phyloP scores from a whole-genome alignment of 1,140 invertebrate species.

The Sarcophaga peregrina region DNA sequence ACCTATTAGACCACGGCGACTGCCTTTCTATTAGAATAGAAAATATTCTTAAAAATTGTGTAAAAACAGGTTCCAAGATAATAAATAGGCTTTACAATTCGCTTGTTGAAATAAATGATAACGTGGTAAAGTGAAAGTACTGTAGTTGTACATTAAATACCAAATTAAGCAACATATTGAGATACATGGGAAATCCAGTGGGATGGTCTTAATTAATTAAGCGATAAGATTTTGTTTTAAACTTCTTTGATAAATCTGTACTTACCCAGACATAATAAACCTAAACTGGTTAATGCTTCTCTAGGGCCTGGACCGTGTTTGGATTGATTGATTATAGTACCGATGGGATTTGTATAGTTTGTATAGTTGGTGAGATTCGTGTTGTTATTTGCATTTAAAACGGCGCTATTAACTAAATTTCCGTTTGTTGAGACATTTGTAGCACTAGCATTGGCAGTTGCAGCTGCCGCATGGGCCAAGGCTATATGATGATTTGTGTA shows the following conservation, averaged over 20 bases:
- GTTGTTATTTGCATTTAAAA: conserved; percentile 39
- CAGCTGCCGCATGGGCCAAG: background rate
- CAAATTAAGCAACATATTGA: too few species aligned
- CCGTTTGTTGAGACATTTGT: conserved; percentile 48
- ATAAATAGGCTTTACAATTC: too few species aligned
- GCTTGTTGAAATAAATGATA: too few species aligned
- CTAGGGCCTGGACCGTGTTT: conserved; percentile 62
- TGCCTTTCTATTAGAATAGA: too few species aligned
- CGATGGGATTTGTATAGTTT: conserved; percentile 55
- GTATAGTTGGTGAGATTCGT: conserved; percentile 52
- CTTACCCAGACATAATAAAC: conserved; percentile 78
- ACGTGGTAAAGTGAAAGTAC: too few species aligned
- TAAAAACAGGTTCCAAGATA: too few species aligned
- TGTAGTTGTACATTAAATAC: too few species aligned
- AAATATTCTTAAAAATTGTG: too few species aligned
- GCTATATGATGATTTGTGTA: conserved; percentile 62
- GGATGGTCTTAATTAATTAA: too few species aligned
- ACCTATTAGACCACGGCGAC: too few species aligned
- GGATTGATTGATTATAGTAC: conserved; percentile 48
- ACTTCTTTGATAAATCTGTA: background rate
- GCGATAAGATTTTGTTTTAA: background rate
- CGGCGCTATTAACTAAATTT: conserved; percentile 46
- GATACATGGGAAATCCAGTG: too few species aligned
- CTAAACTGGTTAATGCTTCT: conserved; percentile 86
- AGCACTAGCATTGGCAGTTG: background rate